phyloP scores from a whole-genome alignment of 1,140 invertebrate genomes.

The Tetramorium simillimum region DNA sequence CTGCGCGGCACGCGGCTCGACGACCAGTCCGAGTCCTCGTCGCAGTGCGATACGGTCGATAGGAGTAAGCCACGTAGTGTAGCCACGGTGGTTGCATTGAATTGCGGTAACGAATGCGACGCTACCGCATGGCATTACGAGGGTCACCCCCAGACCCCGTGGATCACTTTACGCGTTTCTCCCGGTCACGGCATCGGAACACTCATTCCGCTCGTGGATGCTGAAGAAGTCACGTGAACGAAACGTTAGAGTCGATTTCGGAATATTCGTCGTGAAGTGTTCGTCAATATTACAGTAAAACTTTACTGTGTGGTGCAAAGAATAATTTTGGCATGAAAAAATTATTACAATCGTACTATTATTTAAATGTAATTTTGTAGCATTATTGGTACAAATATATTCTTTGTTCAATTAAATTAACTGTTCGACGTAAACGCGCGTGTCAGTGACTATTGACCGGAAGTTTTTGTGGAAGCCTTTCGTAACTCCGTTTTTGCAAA shows the following conservation, averaged over 20 bases:
- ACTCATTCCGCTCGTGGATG: constrained; percentile 68
- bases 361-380: too few relatives aligned
- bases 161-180: constrained; percentile 6
- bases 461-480: not conserved
- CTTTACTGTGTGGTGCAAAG: not conserved
- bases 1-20: constrained; percentile 76
- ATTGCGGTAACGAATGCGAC: constrained; percentile 54
- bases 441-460: not conserved
- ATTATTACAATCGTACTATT: not conserved
- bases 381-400: too few relatives aligned
- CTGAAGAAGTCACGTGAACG: constrained; percentile 43
- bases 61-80: constrained; percentile 65
- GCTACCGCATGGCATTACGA: constrained; percentile 17
- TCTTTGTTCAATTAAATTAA: not conserved
- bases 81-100: constrained; percentile 65
- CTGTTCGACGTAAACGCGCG: not conserved
- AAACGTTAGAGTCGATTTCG: not conserved
- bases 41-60: constrained; percentile 82
- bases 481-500: not conserved
- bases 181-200: not conserved
- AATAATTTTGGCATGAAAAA: not conserved
- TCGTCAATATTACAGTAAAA: not conserved
- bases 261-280: not conserved
- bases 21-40: constrained; percentile 75
- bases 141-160: not conserved